Evolutionary conservation across 2,797 vertebrate species (phyloP).

Genomic region (Gymnoscopelus braueri): DNA sequence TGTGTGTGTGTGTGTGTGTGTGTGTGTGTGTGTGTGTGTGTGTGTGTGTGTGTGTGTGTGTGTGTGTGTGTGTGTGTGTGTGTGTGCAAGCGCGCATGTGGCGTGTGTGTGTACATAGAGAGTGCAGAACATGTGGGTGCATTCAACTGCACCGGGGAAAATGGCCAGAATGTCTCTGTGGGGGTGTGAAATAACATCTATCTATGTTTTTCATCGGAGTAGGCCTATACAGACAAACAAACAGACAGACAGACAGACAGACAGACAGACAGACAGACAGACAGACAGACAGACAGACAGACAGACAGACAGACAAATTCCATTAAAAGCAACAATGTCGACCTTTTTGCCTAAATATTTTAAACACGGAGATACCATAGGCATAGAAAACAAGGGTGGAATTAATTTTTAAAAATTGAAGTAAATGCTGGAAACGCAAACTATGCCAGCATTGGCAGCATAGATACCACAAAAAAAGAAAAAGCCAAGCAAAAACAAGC

Average conservation of each 20-base stretch:
- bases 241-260: constrained; percentile 14
- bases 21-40: constrained; percentile 15
- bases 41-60: constrained; percentile 11
- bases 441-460: too few relatives aligned
- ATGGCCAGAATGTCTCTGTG: constrained; percentile 63
- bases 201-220: constrained; percentile 20
- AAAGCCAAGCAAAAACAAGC: background rate
- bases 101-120: background rate
- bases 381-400: too few relatives aligned
- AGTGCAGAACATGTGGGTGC: constrained; percentile 72
- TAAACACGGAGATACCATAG: too few relatives aligned
- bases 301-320: background rate
- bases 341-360: constrained; percentile 1
- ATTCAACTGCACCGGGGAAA: constrained; percentile 55
- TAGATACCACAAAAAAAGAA: too few relatives aligned
- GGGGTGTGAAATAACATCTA: constrained; percentile 73
- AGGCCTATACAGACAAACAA: background rate
- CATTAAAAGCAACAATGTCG: background rate
- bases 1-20: constrained; percentile 11
- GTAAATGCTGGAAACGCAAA: background rate
- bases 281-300: background rate
- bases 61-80: constrained; percentile 9
- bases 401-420: background rate
- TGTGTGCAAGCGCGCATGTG: background rate
- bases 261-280: background rate